Conservation (phyloP, 2,888 invertebrate genomes). For the Unio pictorum region DNA sequence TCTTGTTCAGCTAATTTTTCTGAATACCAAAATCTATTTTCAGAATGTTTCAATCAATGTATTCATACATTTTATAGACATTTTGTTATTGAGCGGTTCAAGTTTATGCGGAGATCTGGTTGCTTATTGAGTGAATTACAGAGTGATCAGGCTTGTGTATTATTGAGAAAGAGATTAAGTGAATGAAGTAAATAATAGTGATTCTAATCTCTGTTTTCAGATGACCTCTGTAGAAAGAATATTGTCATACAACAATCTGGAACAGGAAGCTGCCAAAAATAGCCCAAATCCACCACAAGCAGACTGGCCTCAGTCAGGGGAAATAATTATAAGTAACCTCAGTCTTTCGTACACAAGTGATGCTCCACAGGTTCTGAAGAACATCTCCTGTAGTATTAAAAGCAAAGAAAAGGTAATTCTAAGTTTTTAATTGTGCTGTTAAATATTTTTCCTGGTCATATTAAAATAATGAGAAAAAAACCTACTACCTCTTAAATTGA, state of each 20-base stretch:
- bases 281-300: slow-evolving; percentile 34
- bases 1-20: too few species aligned
- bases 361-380: slow-evolving; percentile 25
- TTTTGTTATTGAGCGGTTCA: too few species aligned
- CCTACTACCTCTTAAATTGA: too few species aligned
- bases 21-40: too few species aligned
- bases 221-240: slow-evolving; percentile 41
- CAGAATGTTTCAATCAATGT: too few species aligned
- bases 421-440: too few species aligned
- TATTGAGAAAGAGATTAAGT: background rate
- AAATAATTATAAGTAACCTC: slow-evolving; percentile 32
- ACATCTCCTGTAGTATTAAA: slow-evolving; percentile 34
- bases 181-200: background rate
- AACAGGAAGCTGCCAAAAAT: slow-evolving; percentile 30
- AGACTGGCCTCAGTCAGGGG: slow-evolving; percentile 37
- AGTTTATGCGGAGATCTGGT: too few species aligned
- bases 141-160: too few species aligned
- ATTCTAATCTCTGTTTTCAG: slow-evolving; percentile 12
- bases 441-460: too few species aligned
- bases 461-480: too few species aligned
- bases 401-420: slow-evolving; percentile 38
- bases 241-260: slow-evolving; percentile 18
- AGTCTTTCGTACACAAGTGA: slow-evolving; percentile 23
- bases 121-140: too few species aligned
- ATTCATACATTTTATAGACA: too few species aligned